Percentiles rank a stretch among this genome's conserved stretches.
phyloP scores from a whole-genome alignment of 1,140 invertebrate genomes.

The Drosophila sproati region DNA sequence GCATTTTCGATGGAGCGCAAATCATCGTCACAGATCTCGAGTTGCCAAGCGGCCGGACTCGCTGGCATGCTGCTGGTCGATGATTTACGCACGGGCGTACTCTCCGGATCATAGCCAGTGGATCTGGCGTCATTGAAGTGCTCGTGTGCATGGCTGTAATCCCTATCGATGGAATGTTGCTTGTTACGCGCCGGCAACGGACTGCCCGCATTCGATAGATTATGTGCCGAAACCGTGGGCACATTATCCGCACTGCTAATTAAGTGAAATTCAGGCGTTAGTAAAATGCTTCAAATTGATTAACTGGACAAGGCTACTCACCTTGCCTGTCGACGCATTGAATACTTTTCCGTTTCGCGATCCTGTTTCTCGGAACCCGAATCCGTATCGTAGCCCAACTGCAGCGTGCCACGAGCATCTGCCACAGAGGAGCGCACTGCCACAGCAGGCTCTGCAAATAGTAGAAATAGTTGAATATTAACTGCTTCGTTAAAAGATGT shows the following conservation, averaged over 20 bases:
- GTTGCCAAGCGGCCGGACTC: conserved; percentile 95
- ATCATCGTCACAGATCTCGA: conserved; percentile 76
- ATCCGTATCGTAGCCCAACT: conserved; percentile 89
- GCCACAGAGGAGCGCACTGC: conserved; percentile 90
- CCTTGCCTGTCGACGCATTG: conserved; percentile 86
- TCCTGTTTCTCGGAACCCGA: conserved; percentile 85
- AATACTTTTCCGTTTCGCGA: conserved; percentile 86
- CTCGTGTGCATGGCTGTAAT: conserved; percentile 62
- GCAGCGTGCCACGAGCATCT: conserved; percentile 90
- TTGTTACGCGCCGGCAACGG: conserved; percentile 85
- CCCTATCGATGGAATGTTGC: conserved; percentile 86
- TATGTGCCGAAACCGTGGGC: conserved; percentile 67
- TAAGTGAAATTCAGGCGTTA: background rate
- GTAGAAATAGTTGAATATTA: background rate
- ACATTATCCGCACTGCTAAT: conserved; percentile 72
- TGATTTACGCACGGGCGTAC: conserved; percentile 74
- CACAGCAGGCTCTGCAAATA: conserved; percentile 85
- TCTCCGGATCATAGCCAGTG: conserved; percentile 77
- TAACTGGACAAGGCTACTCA: conserved; percentile 5
- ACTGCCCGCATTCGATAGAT: conserved; percentile 72
- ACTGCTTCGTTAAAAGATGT: background rate
- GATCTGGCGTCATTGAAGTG: conserved; percentile 62
- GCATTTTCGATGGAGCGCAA: conserved; percentile 75
- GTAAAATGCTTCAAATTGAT: background rate
- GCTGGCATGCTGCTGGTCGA: conserved; percentile 87